Percentiles rank a stretch among this genome's conserved stretches.
phyloP scores from a whole-genome alignment of 2,888 invertebrate species.

The Macrostomum cliftonense region DNA sequence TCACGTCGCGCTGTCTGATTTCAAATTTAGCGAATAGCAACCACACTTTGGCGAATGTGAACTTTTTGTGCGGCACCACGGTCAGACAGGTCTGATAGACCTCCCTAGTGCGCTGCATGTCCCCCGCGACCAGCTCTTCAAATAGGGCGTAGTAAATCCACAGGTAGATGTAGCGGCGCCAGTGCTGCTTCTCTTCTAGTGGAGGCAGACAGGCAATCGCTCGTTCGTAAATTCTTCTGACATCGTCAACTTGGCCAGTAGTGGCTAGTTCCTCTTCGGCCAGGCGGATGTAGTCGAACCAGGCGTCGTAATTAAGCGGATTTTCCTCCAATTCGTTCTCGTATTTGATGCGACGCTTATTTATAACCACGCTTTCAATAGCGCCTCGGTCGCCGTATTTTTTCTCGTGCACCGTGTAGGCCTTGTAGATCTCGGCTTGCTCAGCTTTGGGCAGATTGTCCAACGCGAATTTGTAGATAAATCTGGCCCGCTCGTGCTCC shows the following conservation, averaged over 20 bases:
- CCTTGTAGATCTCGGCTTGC: conserved; percentile 75
- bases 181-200: conserved; percentile 68
- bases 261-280: conserved; percentile 54
- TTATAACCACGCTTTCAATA: conserved; percentile 94
- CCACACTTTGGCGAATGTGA: conserved; percentile 98
- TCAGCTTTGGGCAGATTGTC: conserved; percentile 78
- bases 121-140: conserved; percentile 79
- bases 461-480: conserved; percentile 88
- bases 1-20: conserved; percentile 73
- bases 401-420: conserved; percentile 93
- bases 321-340: conserved; percentile 79
- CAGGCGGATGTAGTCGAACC: conserved; percentile 91
- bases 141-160: conserved; percentile 97
- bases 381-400: conserved; percentile 80
- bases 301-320: conserved; percentile 92
- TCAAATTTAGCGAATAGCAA: conserved; percentile 88
- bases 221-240: conserved; percentile 87
- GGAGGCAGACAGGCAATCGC: conserved; percentile 95
- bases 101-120: conserved; percentile 59
- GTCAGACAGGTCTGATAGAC: conserved; percentile 83
- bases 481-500: conserved; percentile 85
- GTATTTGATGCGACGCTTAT: conserved; percentile 87
- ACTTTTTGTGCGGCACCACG: conserved; percentile 80
- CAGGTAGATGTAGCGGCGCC: conserved; percentile 86
- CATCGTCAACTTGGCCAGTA: conserved; percentile 49